phyloP scores from a whole-genome alignment of 2,797 vertebrate genomes.

The Phataginus tricuspis region DNA sequence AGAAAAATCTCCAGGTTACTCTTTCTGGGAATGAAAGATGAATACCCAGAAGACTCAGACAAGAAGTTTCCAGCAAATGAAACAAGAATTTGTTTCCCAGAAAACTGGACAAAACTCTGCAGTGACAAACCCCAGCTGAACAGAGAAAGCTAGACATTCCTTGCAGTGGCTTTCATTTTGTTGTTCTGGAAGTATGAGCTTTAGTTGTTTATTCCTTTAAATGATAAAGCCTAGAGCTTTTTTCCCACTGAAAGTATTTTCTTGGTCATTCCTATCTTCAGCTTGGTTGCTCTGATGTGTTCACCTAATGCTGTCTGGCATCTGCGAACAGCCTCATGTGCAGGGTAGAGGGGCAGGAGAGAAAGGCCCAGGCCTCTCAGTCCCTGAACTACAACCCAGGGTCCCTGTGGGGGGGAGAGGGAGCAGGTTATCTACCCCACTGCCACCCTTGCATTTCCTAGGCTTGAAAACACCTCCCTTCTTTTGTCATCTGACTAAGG shows the following conservation, averaged over 20 bases:
- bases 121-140: background rate
- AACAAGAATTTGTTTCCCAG: background rate
- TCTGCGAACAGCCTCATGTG: background rate
- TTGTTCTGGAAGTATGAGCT: background rate
- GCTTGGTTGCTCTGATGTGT: too few relatives aligned
- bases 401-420: background rate
- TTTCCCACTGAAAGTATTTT: background rate
- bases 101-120: background rate
- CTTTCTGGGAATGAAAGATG: background rate
- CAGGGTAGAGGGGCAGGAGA: background rate
- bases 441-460: background rate
- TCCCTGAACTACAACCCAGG: background rate
- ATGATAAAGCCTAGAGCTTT: background rate
- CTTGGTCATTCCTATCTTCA: background rate
- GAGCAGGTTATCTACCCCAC: background rate
- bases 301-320: background rate
- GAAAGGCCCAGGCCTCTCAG: background rate
- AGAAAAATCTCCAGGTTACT: background rate
- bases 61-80: background rate
- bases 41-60: background rate
- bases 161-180: background rate
- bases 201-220: conserved; percentile 21
- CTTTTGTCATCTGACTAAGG: background rate
- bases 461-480: background rate
- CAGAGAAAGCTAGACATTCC: background rate